These are phyloP conservation scores for Dendrocincla fuliginosa DNA, from an alignment of 2,797 vertebrate genomes.

Conservation along the genomic window DNA sequence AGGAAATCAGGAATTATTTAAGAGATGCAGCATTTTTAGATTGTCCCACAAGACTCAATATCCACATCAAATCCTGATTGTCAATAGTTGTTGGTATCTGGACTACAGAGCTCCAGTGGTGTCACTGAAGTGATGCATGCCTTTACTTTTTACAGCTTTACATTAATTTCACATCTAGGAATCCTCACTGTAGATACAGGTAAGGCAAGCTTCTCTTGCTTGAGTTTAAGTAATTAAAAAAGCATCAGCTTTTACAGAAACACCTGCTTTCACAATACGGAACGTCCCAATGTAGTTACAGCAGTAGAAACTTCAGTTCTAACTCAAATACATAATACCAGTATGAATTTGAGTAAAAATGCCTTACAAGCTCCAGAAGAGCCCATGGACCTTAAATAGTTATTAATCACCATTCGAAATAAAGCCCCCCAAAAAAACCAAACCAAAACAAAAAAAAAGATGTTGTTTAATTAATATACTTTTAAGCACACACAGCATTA, in stretches of 20 bases:
- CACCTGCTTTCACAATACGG: neutral
- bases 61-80: neutral
- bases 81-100: neutral
- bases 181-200: neutral
- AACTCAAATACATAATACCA: neutral
- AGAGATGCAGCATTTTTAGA: neutral
- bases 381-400: neutral
- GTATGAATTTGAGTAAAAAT: neutral
- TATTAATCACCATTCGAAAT: neutral
- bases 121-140: neutral
- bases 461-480: neutral
- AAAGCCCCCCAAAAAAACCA: neutral
- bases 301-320: neutral
- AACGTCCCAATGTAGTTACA: fast-evolving
- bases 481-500: neutral
- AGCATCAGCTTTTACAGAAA: neutral
- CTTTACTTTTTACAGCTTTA: neutral
- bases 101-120: neutral
- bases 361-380: neutral
- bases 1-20: neutral
- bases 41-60: neutral
- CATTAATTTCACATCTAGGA: neutral
- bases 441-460: neutral
- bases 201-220: neutral
- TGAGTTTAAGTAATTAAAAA: neutral